Percentiles rank a stretch among this genome's conserved stretches.
Evolutionary conservation across 2,888 invertebrate genomes (phyloP).

Genomic region (Acronicta aceris): DNA sequence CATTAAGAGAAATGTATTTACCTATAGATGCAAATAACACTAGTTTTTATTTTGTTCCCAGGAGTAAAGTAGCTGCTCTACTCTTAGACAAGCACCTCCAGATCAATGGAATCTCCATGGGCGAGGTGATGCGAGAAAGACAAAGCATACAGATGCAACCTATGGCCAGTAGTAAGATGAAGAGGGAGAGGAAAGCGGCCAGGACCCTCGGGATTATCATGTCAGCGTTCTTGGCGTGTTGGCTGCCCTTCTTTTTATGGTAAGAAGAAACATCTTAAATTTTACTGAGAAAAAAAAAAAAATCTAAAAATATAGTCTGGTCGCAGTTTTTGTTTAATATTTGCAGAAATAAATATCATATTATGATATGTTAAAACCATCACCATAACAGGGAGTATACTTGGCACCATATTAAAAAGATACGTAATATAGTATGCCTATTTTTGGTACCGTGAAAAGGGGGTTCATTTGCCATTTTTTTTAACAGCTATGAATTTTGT

Average conservation of each 20-base stretch:
- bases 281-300: too few species aligned
- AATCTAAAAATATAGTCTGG: too few species aligned
- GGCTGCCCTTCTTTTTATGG: constrained; percentile 99
- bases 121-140: constrained; percentile 87
- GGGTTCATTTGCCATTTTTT: too few species aligned
- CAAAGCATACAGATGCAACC: constrained; percentile 92
- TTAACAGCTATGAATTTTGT: too few species aligned
- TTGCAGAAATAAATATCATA: too few species aligned
- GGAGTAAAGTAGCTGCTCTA: constrained; percentile 96
- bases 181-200: constrained; percentile 96
- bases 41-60: constrained; percentile 67
- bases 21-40: neutral
- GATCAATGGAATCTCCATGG: constrained; percentile 96
- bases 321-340: too few species aligned
- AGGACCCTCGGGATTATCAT: constrained; percentile 98
- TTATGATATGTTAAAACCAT: too few species aligned
- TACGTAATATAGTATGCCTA: too few species aligned
- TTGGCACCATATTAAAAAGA: too few species aligned
- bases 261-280: constrained; percentile 67
- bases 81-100: constrained; percentile 96
- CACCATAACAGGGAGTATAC: too few species aligned
- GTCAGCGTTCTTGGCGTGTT: constrained; percentile 98
- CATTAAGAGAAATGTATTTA: too few species aligned
- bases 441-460: too few species aligned
- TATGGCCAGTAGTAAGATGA: constrained; percentile 95